Percentiles rank a stretch among this genome's conserved stretches.
Evolutionary conservation across 1,140 invertebrate species (phyloP).

Genomic region (Pseudomyrmex flavicornis): DNA sequence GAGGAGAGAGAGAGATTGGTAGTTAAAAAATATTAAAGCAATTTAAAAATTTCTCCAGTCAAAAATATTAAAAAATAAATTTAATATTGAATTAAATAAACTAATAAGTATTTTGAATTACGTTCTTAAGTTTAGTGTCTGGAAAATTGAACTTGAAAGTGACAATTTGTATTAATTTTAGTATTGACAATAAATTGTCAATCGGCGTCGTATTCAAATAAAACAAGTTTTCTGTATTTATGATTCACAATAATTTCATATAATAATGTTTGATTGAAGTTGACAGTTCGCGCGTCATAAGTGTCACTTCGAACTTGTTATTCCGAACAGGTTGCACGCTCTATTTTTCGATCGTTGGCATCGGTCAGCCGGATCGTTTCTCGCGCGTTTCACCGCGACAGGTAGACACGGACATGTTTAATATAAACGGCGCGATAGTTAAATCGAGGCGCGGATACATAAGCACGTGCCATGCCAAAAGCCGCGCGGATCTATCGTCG

Average conservation of each 20-base stretch:
- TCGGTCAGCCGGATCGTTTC: conserved; percentile 66
- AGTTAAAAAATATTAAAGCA: background rate
- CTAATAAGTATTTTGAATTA: background rate
- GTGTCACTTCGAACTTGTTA: conserved; percentile 61
- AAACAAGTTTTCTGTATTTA: background rate
- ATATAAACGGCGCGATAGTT: conserved; percentile 68
- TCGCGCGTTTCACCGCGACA: conserved; percentile 60
- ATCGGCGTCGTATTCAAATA: too few species aligned
- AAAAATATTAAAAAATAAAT: too few species aligned
- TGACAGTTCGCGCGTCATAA: conserved; percentile 54
- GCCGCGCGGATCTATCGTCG: conserved; percentile 19
- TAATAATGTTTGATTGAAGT: conserved; percentile 21
- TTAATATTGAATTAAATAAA: background rate
- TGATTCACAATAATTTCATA: background rate
- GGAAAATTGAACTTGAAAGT: background rate
- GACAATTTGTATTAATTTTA: background rate
- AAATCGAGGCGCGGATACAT: conserved; percentile 64
- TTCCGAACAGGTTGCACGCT: conserved; percentile 74
- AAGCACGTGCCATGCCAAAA: conserved; percentile 61
- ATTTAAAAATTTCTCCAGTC: too few species aligned
- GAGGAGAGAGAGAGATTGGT: background rate
- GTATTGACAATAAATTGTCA: too few species aligned
- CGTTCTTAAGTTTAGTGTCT: background rate
- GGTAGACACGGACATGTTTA: conserved; percentile 61
- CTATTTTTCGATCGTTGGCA: conserved; percentile 76